Percentiles rank a stretch among this genome's conserved stretches.
These are phyloP conservation scores for human (Homo sapiens) DNA, from an alignment of 2,113 vertebrate species.

Conservation along the genomic window GRCh38 chr12:47687001-47687500, in stretches of 20 bases:
- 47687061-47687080: background rate
- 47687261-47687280: constrained; percentile 15
- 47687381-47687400: background rate
- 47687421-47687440: constrained; percentile 6
- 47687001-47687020: background rate
- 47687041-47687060: background rate
- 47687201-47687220: constrained; percentile 10
- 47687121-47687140: background rate
- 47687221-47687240: background rate
- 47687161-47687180: background rate
- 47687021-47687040: constrained; percentile 27
- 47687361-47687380: background rate
- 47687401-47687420: constrained; percentile 13
- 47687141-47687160: background rate
- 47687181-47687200: constrained; percentile 32
- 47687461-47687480: background rate
- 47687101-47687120: background rate
- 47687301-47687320: background rate
- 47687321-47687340: background rate
- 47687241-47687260: background rate
- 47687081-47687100: background rate
- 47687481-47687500: background rate
- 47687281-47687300: constrained; percentile 39
- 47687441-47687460: background rate
- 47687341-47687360: background rate